Conservation (phyloP, 2,888 invertebrate genomes). For the Alcis repandata region DNA sequence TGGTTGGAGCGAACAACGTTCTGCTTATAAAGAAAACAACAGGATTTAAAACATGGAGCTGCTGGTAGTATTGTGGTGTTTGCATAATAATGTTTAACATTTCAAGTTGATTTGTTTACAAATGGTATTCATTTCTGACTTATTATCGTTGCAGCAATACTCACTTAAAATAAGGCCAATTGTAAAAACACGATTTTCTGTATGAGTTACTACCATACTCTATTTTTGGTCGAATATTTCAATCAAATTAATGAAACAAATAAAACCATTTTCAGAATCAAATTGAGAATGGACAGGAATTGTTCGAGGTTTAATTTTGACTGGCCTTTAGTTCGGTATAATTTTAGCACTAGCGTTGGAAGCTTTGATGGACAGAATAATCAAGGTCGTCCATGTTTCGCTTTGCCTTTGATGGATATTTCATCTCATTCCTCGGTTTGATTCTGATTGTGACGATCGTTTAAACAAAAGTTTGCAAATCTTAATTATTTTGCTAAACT, state of each 20-base stretch:
- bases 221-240: not conserved
- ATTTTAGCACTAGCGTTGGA: not conserved
- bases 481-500: not conserved
- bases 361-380: not conserved
- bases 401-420: not conserved
- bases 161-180: not conserved
- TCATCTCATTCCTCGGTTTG: not conserved
- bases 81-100: not conserved
- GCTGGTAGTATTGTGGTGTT: not conserved
- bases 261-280: no score
- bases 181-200: not conserved
- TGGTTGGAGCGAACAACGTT: conserved; percentile 21
- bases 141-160: not conserved
- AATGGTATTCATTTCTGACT: not conserved
- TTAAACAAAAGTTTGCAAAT: not conserved
- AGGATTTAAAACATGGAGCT: not conserved
- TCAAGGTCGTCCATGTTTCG: not conserved
- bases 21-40: conserved; percentile 17
- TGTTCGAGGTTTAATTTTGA: conserved; percentile 8
- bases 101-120: not conserved
- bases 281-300: not conserved
- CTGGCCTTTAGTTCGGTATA: not conserved
- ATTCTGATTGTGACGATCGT: not conserved
- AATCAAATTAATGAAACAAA: not conserved
- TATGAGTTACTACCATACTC: not conserved